Percentiles rank a stretch among this genome's conserved stretches.
Conservation (phyloP, 1,140 invertebrate species). For the Adelges cooleyi region DNA sequence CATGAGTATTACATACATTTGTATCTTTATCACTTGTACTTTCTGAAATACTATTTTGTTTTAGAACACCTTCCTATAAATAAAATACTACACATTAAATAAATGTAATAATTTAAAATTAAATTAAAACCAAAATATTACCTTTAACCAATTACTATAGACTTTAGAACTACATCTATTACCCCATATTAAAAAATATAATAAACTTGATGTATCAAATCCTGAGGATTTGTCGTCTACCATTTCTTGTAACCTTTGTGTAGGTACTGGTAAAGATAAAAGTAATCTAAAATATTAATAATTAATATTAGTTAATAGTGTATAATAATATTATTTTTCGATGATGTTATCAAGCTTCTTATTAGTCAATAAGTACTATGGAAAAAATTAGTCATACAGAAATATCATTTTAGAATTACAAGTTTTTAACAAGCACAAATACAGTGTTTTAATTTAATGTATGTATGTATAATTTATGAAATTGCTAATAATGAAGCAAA, state of each 20-base stretch:
- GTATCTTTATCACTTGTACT: not conserved
- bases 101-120: not conserved
- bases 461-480: no score
- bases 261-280: conserved; percentile 56
- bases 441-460: no score
- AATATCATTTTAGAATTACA: no score
- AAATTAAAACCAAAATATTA: conserved; percentile 30
- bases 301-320: no score
- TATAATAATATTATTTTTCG: no score
- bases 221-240: not conserved
- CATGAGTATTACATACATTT: not conserved
- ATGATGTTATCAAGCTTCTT: no score
- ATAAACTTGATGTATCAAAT: conserved; percentile 41
- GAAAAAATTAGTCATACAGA: no score
- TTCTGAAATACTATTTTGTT: not conserved
- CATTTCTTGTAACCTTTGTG: not conserved
- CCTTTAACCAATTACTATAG: conserved; percentile 59
- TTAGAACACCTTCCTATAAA: not conserved
- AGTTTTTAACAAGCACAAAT: no score
- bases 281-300: conserved; percentile 47
- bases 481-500: not conserved
- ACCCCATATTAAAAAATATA: conserved; percentile 63
- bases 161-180: conserved; percentile 58
- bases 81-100: not conserved
- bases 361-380: no score